Evolutionary conservation across 2,888 invertebrate species (phyloP).

Genomic region (Callyntrura sp.): DNA sequence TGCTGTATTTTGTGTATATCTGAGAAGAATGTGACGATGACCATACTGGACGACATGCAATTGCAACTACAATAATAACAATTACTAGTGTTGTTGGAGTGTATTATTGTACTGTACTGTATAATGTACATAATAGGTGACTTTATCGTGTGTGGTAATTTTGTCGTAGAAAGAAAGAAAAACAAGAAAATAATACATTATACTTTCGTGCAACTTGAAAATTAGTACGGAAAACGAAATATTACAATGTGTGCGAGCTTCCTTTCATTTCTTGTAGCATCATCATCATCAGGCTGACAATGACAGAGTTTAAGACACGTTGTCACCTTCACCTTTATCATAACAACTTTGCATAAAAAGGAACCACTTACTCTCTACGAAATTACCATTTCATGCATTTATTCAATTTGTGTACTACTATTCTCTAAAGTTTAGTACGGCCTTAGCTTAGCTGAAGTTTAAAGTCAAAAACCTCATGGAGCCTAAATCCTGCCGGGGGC

Average conservation of each 20-base stretch:
- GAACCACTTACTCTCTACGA: not conserved
- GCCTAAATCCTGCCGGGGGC: conserved; percentile 1
- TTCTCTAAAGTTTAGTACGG: no score
- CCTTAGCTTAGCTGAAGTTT: not conserved
- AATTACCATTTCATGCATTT: not conserved
- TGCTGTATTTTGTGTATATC: conserved; percentile 43
- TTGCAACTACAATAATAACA: not conserved
- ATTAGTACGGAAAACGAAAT: not conserved
- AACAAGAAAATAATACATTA: conserved; percentile 11
- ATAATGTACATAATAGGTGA: conserved; percentile 14
- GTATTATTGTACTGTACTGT: not conserved
- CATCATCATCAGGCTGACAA: not conserved
- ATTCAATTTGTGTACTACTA: not conserved
- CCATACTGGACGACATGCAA: no score
- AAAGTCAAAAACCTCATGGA: conserved; percentile 50
- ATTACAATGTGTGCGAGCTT: not conserved
- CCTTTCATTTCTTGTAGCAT: not conserved
- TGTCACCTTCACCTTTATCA: conserved; percentile 7
- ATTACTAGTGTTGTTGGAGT: conserved; percentile 13
- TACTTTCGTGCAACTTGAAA: not conserved
- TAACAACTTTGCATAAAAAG: conserved; percentile 14
- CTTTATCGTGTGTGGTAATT: conserved; percentile 20
- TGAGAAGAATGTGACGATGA: not conserved
- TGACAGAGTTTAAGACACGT: not conserved
- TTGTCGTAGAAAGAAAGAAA: conserved; percentile 16